Evolutionary conservation across 2,888 invertebrate species (phyloP).

Genomic region (Lithophane socia): DNA sequence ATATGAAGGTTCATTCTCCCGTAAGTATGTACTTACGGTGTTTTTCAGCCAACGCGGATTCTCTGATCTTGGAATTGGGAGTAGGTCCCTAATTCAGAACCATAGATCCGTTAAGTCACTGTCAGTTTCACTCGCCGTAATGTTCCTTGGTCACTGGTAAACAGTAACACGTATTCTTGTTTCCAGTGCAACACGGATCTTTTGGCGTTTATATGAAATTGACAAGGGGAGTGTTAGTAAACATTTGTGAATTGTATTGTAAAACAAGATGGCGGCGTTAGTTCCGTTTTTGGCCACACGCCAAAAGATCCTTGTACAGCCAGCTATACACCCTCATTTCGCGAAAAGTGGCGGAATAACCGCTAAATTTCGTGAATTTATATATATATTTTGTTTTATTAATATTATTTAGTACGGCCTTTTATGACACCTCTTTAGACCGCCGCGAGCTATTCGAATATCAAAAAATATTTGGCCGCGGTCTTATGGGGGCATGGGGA

Average conservation of each 20-base stretch:
- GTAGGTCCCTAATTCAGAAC: background rate
- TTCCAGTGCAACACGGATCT: background rate
- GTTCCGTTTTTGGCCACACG: background rate
- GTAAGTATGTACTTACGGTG: slow-evolving; percentile 56
- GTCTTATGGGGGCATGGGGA: too few species aligned
- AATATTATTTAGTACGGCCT: too few species aligned
- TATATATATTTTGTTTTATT: too few species aligned
- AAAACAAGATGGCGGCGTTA: background rate
- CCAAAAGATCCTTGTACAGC: background rate
- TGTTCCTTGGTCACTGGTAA: background rate
- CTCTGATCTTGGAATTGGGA: background rate
- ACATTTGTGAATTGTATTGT: background rate
- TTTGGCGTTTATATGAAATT: background rate
- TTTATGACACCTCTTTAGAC: too few species aligned
- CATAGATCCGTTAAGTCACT: background rate
- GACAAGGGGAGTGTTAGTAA: background rate
- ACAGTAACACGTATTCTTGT: background rate
- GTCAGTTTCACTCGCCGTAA: background rate
- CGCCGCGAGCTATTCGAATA: too few species aligned
- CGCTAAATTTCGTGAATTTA: background rate
- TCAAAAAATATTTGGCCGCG: too few species aligned
- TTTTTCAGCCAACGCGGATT: background rate
- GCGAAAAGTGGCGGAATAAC: background rate
- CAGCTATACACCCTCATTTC: background rate
- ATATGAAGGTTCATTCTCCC: slow-evolving; percentile 73